These are phyloP conservation scores for Dascillus cervinus DNA, from an alignment of 2,888 invertebrate genomes.

Conservation along the genomic window DNA sequence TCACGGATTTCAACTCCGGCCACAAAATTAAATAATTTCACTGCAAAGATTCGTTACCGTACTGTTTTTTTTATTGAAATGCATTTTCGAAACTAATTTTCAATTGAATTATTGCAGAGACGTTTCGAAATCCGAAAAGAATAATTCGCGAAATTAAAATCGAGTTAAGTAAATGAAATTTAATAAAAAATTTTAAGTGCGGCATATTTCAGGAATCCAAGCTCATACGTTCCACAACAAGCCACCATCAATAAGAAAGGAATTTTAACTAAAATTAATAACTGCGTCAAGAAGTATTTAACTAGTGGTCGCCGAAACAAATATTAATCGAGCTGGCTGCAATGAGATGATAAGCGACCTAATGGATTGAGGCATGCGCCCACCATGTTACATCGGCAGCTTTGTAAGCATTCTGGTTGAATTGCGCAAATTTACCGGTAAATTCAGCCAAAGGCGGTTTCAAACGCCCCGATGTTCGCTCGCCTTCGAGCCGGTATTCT, in stretches of 20 bases:
- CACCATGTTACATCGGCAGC: conserved; percentile 10
- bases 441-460: conserved; percentile 7
- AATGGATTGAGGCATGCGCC: conserved; percentile 32
- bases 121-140: too few relatives aligned
- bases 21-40: too few relatives aligned
- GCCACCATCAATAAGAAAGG: conserved; percentile 30
- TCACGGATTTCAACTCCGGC: too few relatives aligned
- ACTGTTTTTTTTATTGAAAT: too few relatives aligned
- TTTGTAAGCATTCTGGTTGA: conserved; percentile 9
- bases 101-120: too few relatives aligned
- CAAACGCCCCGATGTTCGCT: too few relatives aligned
- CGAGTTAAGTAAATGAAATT: too few relatives aligned
- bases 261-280: conserved; percentile 41
- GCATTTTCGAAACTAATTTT: too few relatives aligned
- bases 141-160: too few relatives aligned
- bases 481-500: too few relatives aligned
- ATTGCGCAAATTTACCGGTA: conserved; percentile 5
- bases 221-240: conserved; percentile 25
- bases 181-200: conserved; percentile 12
- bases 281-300: conserved; percentile 29
- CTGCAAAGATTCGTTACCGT: too few relatives aligned
- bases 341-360: conserved; percentile 26
- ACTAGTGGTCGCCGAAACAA: conserved; percentile 33
- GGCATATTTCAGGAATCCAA: conserved; percentile 23
- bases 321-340: conserved; percentile 30